phyloP scores from a whole-genome alignment of 2,888 invertebrate genomes.

The Chrysina gloriosa region DNA sequence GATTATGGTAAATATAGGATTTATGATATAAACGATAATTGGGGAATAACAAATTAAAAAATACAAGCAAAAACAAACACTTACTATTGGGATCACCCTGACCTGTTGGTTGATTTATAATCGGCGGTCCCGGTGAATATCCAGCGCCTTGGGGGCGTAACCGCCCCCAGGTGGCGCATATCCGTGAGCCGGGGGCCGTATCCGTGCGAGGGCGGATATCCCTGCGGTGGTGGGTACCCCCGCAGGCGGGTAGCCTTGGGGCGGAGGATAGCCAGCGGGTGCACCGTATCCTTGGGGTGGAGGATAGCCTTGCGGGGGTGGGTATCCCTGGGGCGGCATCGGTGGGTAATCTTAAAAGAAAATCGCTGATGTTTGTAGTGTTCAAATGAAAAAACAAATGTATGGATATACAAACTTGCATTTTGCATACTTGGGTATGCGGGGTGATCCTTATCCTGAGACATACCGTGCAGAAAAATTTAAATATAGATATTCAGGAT shows the following conservation, averaged over 20 bases:
- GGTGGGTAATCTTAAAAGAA: constrained; percentile 46
- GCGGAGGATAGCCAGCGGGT: constrained; percentile 47
- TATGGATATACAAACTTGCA: constrained; percentile 53
- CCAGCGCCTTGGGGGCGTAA: constrained; percentile 51
- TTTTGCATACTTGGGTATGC: constrained; percentile 56
- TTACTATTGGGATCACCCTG: constrained; percentile 47
- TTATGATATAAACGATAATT: no score
- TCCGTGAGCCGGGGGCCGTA: constrained; percentile 48
- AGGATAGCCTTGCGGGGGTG: constrained; percentile 43
- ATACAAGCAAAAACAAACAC: constrained; percentile 10
- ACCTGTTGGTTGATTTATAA: constrained; percentile 57
- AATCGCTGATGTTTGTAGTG: background rate
- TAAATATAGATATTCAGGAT: constrained; percentile 22
- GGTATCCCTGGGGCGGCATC: constrained; percentile 31
- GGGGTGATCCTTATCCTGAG: constrained; percentile 12
- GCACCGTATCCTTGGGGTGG: constrained; percentile 58
- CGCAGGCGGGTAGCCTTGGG: constrained; percentile 33
- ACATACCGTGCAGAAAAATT: constrained; percentile 9
- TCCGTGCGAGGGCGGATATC: constrained; percentile 54
- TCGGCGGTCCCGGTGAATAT: constrained; percentile 66
- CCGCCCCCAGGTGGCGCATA: constrained; percentile 59
- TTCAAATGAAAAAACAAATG: background rate
- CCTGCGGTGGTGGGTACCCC: constrained; percentile 46
- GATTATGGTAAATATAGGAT: background rate
- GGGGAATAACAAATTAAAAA: background rate